A percentile compares a stretch with the other conserved stretches of the same genome.
Conservation (phyloP, 2,113 vertebrate species). For the Eolophus roseicapilla region DNA sequence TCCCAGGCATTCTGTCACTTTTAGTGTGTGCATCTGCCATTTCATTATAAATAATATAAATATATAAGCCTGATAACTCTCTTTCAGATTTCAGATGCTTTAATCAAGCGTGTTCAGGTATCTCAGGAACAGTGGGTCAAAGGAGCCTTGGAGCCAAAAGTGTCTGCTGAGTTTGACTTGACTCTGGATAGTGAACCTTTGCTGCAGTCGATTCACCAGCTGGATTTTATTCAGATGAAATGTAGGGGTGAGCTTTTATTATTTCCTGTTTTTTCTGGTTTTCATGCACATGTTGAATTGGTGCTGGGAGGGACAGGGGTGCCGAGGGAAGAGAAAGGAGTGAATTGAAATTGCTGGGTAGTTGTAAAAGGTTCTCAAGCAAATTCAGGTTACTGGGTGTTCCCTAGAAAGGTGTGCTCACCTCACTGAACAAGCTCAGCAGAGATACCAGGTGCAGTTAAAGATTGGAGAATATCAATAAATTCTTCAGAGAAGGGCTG, state of each 20-base stretch:
- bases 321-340: background rate
- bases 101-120: slow-evolving; percentile 92
- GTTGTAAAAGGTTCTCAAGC: background rate
- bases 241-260: slow-evolving; percentile 80
- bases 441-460: background rate
- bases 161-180: slow-evolving; percentile 93
- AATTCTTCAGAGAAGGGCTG: background rate
- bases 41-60: background rate
- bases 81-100: slow-evolving; percentile 91
- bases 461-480: background rate
- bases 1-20: background rate
- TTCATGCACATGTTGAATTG: background rate
- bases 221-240: slow-evolving; percentile 97
- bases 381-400: background rate
- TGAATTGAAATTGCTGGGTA: background rate
- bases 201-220: slow-evolving; percentile 91
- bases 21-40: background rate
- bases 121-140: slow-evolving; percentile 99
- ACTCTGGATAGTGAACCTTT: slow-evolving; percentile 90
- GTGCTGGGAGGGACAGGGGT: background rate
- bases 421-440: background rate
- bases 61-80: background rate
- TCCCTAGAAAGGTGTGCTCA: background rate
- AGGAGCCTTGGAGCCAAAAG: slow-evolving; percentile 94
- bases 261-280: slow-evolving; percentile 1